These are phyloP conservation scores for Turritopsis dohrnii DNA, from an alignment of 30 jellyfish, hydroid and myxozoan genomes.

Conservation along the genomic window DNA sequence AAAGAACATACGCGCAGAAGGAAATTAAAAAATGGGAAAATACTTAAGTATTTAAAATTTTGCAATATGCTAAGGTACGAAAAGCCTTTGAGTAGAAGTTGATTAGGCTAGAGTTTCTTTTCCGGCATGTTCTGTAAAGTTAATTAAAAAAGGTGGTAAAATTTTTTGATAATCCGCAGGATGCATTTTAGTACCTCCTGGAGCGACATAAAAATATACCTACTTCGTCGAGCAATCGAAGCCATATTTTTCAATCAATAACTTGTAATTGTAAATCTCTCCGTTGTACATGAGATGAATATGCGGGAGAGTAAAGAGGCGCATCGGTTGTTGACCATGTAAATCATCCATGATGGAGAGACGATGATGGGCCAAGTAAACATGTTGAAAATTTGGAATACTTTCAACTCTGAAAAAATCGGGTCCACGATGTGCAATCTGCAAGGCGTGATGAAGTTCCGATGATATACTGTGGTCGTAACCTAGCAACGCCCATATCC, in stretches of 20 bases:
- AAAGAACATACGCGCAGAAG: too few species aligned
- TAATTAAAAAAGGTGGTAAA: too few species aligned
- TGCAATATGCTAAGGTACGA: too few species aligned
- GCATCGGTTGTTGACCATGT: slow-evolving; percentile 90
- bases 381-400: slow-evolving; percentile 69
- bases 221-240: slow-evolving; percentile 58
- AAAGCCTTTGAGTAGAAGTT: too few species aligned
- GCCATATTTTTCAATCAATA: slow-evolving; percentile 58
- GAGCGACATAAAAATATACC: not conserved
- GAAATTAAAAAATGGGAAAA: too few species aligned
- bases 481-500: slow-evolving; percentile 94
- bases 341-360: slow-evolving; percentile 85
- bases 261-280: slow-evolving; percentile 80
- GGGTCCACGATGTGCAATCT: slow-evolving; percentile 93
- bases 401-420: slow-evolving; percentile 87
- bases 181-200: too few species aligned
- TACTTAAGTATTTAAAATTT: too few species aligned
- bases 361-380: slow-evolving; percentile 89
- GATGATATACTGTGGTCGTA: slow-evolving; percentile 77
- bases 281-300: slow-evolving; percentile 88
- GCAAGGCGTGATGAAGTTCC: slow-evolving; percentile 78
- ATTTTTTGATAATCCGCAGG: too few species aligned
- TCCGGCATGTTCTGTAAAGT: too few species aligned
- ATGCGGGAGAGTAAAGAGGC: slow-evolving; percentile 64
- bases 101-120: too few species aligned